A percentile compares a stretch with the other conserved stretches of the same genome.
Conservation (phyloP, 2,888 invertebrate species). For the Rhingia rostrata region DNA sequence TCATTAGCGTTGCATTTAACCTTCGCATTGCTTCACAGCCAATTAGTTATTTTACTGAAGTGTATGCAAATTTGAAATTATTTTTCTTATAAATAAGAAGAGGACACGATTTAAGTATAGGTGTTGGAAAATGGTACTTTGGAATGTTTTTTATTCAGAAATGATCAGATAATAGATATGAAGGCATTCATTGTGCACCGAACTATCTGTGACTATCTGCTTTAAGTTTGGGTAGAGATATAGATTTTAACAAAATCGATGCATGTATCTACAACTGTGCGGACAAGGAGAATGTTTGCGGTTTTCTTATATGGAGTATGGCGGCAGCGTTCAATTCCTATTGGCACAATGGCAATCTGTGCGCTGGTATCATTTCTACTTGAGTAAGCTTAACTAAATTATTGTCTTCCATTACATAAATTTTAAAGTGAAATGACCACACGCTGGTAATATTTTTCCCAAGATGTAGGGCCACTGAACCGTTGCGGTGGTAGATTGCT, state of each 20-base stretch:
- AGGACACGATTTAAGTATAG: background rate
- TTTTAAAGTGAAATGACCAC: constrained; percentile 68
- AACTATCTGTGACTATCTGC: constrained; percentile 35
- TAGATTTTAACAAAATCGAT: constrained; percentile 27
- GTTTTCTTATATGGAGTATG: constrained; percentile 13
- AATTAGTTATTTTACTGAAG: constrained; percentile 64
- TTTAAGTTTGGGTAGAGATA: constrained; percentile 37
- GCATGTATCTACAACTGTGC: background rate
- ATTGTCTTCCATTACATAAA: constrained; percentile 67
- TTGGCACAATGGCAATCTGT: constrained; percentile 50
- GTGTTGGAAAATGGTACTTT: no score
- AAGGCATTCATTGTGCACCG: constrained; percentile 22
- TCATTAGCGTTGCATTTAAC: constrained; percentile 66
- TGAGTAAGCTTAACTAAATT: constrained; percentile 63
- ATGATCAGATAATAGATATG: background rate
- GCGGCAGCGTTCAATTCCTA: constrained; percentile 6
- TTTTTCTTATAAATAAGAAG: constrained; percentile 10
- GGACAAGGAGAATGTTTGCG: constrained; percentile 18
- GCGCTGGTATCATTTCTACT: constrained; percentile 55
- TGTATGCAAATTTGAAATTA: constrained; percentile 53
- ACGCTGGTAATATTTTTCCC: constrained; percentile 46
- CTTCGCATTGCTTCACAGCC: constrained; percentile 64
- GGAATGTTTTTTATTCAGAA: no score
- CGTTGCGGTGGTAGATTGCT: constrained; percentile 30
- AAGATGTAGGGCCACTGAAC: constrained; percentile 35